Base-by-base conservation (phyloP, 1,140 invertebrate species). In the Pachypeltis micranthus region DNA sequence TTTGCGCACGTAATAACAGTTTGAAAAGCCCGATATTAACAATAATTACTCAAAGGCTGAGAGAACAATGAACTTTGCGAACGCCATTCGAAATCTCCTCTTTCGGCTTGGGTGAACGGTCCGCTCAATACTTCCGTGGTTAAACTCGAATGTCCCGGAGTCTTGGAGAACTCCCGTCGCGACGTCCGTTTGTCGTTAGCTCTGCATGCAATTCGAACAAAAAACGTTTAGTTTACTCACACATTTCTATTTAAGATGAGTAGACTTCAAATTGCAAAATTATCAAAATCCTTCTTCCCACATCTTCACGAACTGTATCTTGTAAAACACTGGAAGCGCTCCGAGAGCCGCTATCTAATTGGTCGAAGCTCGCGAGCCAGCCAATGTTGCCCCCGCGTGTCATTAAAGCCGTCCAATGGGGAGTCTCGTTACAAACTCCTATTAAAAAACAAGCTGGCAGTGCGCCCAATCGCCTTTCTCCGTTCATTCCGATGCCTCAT, bases 331-430 rank as follows among this genome's bases (percentile, higher is more conserved):
- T 62, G 71, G 72, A 71, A 66, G 67, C 44, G 62, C 59, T 63
- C 66, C 61, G 64, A 71, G 66, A 73, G 68, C 70, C 64, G 70
- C 69, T 66, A 71, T 72, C 72, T 75, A 74, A 77, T 77, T 76
- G 75, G 74, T 72, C 72, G 73, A 72, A 74, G 75, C 73, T 74
- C 73, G 73, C 72, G 71, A 68, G 72, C 72, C 73, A 70, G 72
- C 59, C 66, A 59, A 67, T 67, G 65, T 60, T 57, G 58, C 59
- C 65, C 59, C 57, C 67, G 59, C 64, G 69, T 68, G 67, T 67
- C 66, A 65, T 66, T 65, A 65, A 79, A 77, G 78, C 74, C 77
- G 75, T 78, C 80, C 81, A 82, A 82, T 82, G 78, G 80, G 76
- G 77, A 78, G 78, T 78, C 78, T 76, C 76, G 77, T 81, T 80